Percentiles rank a stretch among this genome's conserved stretches.
phyloP scores from a whole-genome alignment of 2,113 vertebrate genomes.

The Pipa parva region DNA sequence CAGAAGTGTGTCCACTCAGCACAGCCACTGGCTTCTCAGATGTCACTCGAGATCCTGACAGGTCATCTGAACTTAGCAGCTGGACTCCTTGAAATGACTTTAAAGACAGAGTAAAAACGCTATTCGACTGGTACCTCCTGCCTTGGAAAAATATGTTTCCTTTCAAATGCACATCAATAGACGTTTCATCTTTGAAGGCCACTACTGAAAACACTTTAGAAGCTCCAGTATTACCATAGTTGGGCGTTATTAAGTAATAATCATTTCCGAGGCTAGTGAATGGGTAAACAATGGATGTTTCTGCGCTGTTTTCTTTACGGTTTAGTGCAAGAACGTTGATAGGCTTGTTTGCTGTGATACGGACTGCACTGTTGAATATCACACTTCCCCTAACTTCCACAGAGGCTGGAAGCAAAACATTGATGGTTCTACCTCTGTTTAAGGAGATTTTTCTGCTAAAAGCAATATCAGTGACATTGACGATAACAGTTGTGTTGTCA shows the following conservation, averaged over 20 bases:
- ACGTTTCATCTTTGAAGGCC: constrained; percentile 55
- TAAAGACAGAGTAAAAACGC: constrained; percentile 50
- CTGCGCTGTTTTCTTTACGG: constrained; percentile 55
- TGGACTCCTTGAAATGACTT: constrained; percentile 61
- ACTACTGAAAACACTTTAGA: constrained; percentile 67
- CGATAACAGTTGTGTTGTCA: constrained; percentile 50
- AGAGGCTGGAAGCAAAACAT: constrained; percentile 47
- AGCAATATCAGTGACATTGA: constrained; percentile 48
- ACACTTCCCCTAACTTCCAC: constrained; percentile 52
- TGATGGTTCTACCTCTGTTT: constrained; percentile 36
- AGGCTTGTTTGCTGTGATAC: constrained; percentile 53
- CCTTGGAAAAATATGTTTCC: constrained; percentile 46
- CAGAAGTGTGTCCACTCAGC: constrained; percentile 67
- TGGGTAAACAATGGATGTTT: constrained; percentile 63
- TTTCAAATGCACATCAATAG: constrained; percentile 51
- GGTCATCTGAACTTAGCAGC: constrained; percentile 55
- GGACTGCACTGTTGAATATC: constrained; percentile 48
- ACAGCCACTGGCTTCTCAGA: constrained; percentile 61
- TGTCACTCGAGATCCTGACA: constrained; percentile 62
- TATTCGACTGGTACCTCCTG: constrained; percentile 36
- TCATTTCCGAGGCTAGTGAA: constrained; percentile 57
- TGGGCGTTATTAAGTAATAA: constrained; percentile 66
- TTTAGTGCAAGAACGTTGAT: constrained; percentile 60
- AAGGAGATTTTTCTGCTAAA: constrained; percentile 49
- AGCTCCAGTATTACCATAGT: background rate